Evolutionary conservation across 2,888 invertebrate genomes (phyloP).

Genomic region (Cartodere bifasciata): DNA sequence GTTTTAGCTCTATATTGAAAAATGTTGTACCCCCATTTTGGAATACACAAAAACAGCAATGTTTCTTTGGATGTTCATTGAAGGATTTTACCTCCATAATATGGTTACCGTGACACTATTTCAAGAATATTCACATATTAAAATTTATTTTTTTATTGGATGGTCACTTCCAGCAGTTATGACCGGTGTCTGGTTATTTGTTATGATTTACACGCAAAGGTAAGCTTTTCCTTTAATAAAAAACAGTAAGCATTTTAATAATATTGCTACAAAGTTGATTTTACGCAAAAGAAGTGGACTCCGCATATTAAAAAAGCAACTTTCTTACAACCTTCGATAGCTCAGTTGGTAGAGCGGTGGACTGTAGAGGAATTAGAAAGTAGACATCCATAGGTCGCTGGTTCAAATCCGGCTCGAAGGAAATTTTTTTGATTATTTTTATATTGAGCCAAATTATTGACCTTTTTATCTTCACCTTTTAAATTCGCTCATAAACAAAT

Average conservation of each 20-base stretch:
- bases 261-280: too few relatives aligned
- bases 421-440: too few relatives aligned
- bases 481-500: too few relatives aligned
- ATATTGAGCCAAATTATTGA: too few relatives aligned
- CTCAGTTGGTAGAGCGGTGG: conserved; percentile 26
- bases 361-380: conserved; percentile 20
- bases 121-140: conserved; percentile 51
- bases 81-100: conserved; percentile 79
- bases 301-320: too few relatives aligned
- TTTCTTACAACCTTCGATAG: conserved; percentile 23
- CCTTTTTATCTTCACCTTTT: too few relatives aligned
- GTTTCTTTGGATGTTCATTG: conserved; percentile 97
- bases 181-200: conserved; percentile 47
- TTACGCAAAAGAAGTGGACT: too few relatives aligned
- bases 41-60: conserved; percentile 84
- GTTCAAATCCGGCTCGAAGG: conserved; percentile 31
- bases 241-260: too few relatives aligned
- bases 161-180: conserved; percentile 63
- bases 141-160: conserved; percentile 49
- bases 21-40: conserved; percentile 38
- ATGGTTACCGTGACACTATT: conserved; percentile 67
- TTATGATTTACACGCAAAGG: conserved; percentile 1
- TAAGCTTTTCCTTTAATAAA: neutral
- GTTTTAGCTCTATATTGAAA: conserved; percentile 20
- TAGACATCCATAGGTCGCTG: conserved; percentile 44